Percentiles rank a stretch among this genome's conserved stretches.
phyloP scores from a whole-genome alignment of 1,140 invertebrate genomes.

The Drosophila repletoides region DNA sequence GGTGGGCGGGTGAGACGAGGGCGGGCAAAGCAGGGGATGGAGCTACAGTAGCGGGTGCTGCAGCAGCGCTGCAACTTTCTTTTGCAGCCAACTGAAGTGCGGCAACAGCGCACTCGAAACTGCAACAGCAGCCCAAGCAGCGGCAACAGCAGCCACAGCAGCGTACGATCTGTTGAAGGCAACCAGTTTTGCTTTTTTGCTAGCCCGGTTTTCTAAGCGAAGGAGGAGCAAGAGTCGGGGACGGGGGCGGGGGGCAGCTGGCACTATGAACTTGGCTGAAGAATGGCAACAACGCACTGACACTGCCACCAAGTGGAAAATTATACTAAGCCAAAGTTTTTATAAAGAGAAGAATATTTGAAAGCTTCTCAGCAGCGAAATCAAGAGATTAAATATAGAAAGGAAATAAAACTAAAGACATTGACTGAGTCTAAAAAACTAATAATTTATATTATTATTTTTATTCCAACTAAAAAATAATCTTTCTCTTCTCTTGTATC shows the following conservation, averaged over 20 bases:
- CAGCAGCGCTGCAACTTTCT: constrained; percentile 66
- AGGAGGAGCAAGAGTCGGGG: background rate
- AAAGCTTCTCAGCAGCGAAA: too few relatives aligned
- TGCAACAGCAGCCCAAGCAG: background rate
- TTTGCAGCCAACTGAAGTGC: constrained; percentile 58
- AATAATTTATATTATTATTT: too few relatives aligned
- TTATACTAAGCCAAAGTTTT: background rate
- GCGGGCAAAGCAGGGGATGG: background rate
- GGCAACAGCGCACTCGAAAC: constrained; percentile 5
- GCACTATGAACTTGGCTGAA: constrained; percentile 59
- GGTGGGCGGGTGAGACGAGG: background rate
- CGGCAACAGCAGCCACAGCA: background rate
- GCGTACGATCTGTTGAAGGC: constrained; percentile 3
- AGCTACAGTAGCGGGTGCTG: constrained; percentile 55
- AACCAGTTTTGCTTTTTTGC: constrained; percentile 15
- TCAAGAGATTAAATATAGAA: too few relatives aligned
- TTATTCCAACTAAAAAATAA: too few relatives aligned
- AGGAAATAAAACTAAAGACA: too few relatives aligned
- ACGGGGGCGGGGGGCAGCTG: background rate
- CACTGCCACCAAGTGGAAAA: background rate
- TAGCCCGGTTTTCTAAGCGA: constrained; percentile 21
- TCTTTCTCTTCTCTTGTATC: too few relatives aligned
- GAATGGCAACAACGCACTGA: constrained; percentile 49
- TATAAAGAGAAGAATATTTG: too few relatives aligned
- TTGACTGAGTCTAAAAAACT: too few relatives aligned